Conservation (phyloP, 1,140 invertebrate genomes). For the Aphidius ervi region DNA sequence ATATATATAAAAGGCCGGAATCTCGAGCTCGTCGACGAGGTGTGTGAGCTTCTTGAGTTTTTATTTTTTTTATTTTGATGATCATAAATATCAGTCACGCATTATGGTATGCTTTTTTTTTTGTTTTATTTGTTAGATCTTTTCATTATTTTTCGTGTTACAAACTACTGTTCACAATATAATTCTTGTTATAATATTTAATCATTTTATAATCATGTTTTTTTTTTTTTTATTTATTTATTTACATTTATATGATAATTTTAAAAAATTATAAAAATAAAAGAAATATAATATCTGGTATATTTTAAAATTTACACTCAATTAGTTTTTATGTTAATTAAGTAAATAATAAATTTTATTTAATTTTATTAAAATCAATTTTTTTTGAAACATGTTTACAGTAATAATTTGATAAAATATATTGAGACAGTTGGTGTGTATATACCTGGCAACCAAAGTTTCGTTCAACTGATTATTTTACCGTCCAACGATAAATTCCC, state of each 20-base stretch:
- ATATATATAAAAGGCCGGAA: constrained; percentile 21
- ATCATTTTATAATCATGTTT: neutral
- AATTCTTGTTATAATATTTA: no score
- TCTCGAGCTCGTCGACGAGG: constrained; percentile 42
- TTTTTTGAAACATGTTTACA: constrained; percentile 16
- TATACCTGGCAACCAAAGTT: constrained; percentile 20
- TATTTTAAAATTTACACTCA: no score
- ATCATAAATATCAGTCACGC: constrained; percentile 45
- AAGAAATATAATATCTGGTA: no score
- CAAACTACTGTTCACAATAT: neutral
- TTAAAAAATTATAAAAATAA: no score
- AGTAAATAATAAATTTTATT: no score
- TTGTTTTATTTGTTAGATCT: constrained; percentile 37
- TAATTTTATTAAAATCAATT: neutral
- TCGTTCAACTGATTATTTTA: constrained; percentile 47
- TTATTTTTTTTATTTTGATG: constrained; percentile 37
- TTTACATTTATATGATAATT: neutral
- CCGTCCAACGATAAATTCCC: constrained; percentile 45
- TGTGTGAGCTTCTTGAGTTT: constrained; percentile 30
- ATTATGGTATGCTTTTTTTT: constrained; percentile 43
- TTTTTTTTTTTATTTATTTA: constrained; percentile 11
- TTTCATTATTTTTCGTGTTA: constrained; percentile 16
- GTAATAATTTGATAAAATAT: constrained; percentile 13
- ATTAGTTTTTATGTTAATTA: no score
- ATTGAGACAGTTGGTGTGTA: constrained; percentile 18